Evolutionary conservation across 2,888 invertebrate genomes (phyloP).

Genomic region (Rhagophthalmus giganteus): DNA sequence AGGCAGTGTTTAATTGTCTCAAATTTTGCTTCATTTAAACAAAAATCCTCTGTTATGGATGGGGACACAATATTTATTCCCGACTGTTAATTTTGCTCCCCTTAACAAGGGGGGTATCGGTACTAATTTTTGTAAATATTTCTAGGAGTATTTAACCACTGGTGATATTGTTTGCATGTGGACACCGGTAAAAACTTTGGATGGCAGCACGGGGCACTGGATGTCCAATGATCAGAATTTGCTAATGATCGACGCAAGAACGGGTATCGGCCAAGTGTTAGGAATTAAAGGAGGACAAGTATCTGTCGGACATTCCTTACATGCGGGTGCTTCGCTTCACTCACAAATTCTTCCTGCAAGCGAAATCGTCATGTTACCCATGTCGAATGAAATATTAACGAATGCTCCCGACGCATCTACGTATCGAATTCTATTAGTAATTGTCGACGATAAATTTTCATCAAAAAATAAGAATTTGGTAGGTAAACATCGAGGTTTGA

Average conservation of each 20-base stretch:
- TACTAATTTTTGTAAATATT: conserved; percentile 10
- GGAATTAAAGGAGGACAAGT: conserved; percentile 45
- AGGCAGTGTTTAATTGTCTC: too few species aligned
- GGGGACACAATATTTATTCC: too few species aligned
- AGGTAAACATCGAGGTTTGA: too few species aligned
- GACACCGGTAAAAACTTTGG: conserved; percentile 53
- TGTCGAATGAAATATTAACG: conserved; percentile 40
- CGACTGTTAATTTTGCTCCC: too few species aligned
- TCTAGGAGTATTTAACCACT: conserved; percentile 53
- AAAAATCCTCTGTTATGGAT: too few species aligned
- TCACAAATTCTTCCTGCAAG: conserved; percentile 45
- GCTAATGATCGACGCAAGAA: conserved; percentile 41
- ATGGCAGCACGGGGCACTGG: conserved; percentile 46
- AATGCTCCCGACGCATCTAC: conserved; percentile 41
- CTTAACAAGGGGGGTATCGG: too few species aligned
- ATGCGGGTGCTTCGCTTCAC: conserved; percentile 46
- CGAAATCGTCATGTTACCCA: conserved; percentile 41
- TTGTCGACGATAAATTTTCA: conserved; percentile 42
- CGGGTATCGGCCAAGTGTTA: conserved; percentile 51
- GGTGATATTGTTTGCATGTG: conserved; percentile 62
- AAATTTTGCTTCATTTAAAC: too few species aligned
- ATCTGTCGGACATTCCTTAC: conserved; percentile 47
- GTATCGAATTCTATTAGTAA: conserved; percentile 43
- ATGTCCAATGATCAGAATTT: conserved; percentile 48
- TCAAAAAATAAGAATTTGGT: conserved; percentile 49